Base-by-base conservation (phyloP, 2,797 vertebrate species). In the Sebastes itinus region DNA sequence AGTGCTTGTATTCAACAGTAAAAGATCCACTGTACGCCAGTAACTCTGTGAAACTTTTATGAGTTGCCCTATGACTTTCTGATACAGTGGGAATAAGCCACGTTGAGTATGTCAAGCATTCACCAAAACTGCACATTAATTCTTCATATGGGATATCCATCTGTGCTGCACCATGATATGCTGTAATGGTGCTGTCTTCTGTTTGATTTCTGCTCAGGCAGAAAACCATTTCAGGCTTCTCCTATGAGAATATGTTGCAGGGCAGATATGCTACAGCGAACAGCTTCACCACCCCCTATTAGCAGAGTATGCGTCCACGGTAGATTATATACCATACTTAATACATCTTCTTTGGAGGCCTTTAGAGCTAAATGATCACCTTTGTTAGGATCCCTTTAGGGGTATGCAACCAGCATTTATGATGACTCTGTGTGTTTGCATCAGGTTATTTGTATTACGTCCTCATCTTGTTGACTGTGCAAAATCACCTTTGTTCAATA, bases 21-120 rank as follows among this genome's bases (percentile, higher is more conserved):
- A 85, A 68, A 73, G 72, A 87, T 80, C 64, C 63, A 69, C 70
- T 35, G 66, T 12, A 60, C 32, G 12, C 14, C 55, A 49, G 63
- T 83, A 58, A 72, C 63, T 42, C 2, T 64, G 73, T 86, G 66
- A 84, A 88, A 89, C 73, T 74, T 89, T 88, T 73, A 84, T 75
- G 76, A 86, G 73, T 32, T 33, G 30, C 42, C 74, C 23, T 67
- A 65, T 79, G 70, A 78, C 67, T 82, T 73, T 80, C 70, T 82
- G 66, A 82, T 64, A 56, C 54, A 64, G 59, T 54, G 76, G 52
- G 69, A 78, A 60, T 75, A 61, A 20, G 23, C 1, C 1, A 52
- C 18, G 35, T 52, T 30, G 42, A 38, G 2, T 30, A 12, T 25
- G 55, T 83, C 63, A 52, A 55, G 33, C 32, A 35, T 71, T 70